These are phyloP conservation scores for Dromiciops gliroides DNA, from an alignment of 2,113 vertebrate species.

Conservation along the genomic window DNA sequence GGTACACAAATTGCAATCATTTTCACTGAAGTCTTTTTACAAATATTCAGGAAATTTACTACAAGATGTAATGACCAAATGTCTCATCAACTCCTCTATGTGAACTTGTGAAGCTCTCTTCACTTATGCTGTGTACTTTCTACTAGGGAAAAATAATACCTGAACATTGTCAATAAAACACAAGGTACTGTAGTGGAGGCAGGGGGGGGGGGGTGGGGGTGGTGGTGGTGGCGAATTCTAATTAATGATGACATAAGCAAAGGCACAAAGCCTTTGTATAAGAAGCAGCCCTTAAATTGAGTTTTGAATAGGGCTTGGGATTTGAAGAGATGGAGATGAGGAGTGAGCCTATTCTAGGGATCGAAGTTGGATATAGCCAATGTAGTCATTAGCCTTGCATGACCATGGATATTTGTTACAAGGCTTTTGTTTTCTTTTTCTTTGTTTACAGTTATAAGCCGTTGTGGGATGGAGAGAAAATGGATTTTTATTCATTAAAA, in stretches of 20 bases:
- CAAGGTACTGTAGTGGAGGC: too few relatives aligned
- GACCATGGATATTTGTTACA: not conserved
- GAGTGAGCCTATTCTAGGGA: not conserved
- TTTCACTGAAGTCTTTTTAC: not conserved
- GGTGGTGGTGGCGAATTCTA: too few relatives aligned
- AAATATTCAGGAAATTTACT: not conserved
- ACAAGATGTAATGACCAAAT: not conserved
- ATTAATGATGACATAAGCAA: not conserved
- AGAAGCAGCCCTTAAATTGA: not conserved
- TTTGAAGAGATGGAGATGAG: not conserved
- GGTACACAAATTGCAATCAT: not conserved
- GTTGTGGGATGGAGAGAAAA: not conserved
- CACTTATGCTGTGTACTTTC: not conserved
- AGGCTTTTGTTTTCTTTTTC: not conserved
- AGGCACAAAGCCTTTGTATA: not conserved
- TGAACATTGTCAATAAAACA: not conserved
- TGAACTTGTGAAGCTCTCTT: not conserved
- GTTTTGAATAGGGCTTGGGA: not conserved
- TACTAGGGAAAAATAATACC: not conserved
- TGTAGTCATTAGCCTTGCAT: not conserved
- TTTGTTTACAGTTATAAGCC: not conserved
- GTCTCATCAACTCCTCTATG: not conserved
- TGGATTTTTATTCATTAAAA: not conserved
- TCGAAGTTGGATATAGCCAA: not conserved
- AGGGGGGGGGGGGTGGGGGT: too few relatives aligned